Evolutionary conservation across 2,113 vertebrate species (phyloP).

Genomic region (Ondatra zibethicus): DNA sequence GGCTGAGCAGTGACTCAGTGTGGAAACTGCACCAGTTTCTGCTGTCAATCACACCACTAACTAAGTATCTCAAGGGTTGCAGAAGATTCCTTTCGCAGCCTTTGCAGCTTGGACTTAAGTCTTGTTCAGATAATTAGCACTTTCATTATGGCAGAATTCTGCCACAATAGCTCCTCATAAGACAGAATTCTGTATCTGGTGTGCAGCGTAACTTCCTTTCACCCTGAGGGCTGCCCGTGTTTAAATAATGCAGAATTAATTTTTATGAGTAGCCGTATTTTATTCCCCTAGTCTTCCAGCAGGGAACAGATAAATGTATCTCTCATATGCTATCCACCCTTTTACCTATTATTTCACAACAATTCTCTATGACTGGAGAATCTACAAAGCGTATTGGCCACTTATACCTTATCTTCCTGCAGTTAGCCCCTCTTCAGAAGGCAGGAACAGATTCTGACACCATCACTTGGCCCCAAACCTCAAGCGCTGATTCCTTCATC

Average conservation of each 20-base stretch:
- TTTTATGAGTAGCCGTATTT: background rate
- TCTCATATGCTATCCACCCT: background rate
- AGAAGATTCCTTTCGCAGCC: constrained; percentile 19
- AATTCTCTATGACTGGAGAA: background rate
- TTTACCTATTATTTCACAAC: background rate
- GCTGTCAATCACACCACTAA: background rate
- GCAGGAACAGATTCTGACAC: background rate
- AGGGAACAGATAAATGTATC: background rate
- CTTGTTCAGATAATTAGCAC: constrained; percentile 54
- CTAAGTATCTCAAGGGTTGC: background rate
- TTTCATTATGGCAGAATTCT: constrained; percentile 36
- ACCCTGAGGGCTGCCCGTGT: background rate
- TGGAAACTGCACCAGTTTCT: background rate
- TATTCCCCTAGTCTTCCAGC: background rate
- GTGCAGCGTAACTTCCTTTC: constrained; percentile 4
- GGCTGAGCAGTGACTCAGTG: background rate
- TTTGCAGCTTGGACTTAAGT: constrained; percentile 44
- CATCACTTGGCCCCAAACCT: background rate
- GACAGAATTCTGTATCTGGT: constrained; percentile 33
- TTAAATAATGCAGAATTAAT: constrained; percentile 36
- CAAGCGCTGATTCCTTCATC: background rate
- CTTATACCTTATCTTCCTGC: background rate
- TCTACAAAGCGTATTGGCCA: background rate
- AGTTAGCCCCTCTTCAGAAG: background rate
- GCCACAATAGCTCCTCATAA: background rate